phyloP scores from a whole-genome alignment of 2,888 invertebrate species.

The Cyrtodaria siliqua region DNA sequence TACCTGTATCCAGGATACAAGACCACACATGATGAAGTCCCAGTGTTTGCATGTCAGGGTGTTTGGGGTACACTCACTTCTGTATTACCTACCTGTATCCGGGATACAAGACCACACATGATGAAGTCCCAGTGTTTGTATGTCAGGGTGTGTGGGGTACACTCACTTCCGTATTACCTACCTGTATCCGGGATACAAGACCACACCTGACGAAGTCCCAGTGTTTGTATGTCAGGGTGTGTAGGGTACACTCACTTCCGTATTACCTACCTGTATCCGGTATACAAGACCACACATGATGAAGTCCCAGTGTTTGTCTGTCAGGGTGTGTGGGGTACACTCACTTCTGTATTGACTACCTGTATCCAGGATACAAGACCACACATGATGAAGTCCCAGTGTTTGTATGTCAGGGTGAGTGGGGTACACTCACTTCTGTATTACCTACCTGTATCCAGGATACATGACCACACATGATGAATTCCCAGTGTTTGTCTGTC shows the following conservation, averaged over 20 bases:
- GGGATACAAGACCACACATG: constrained; percentile 90
- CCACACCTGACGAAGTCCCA: constrained; percentile 93
- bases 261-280: too few relatives aligned
- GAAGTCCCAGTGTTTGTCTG: constrained; percentile 90
- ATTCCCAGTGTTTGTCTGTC: constrained; percentile 89
- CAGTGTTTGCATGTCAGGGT: constrained; percentile 87
- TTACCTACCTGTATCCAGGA: too few relatives aligned
- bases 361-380: constrained; percentile 90
- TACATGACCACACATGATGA: constrained; percentile 90
- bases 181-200: constrained; percentile 90
- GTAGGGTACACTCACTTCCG: constrained; percentile 75
- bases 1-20: constrained; percentile 90
- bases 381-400: constrained; percentile 92
- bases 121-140: constrained; percentile 90
- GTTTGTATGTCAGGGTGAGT: constrained; percentile 81
- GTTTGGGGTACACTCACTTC: constrained; percentile 83
- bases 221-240: constrained; percentile 82
- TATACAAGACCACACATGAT: constrained; percentile 90
- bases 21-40: constrained; percentile 91
- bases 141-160: constrained; percentile 82
- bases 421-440: constrained; percentile 84
- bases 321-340: constrained; percentile 80
- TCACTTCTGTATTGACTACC: constrained; percentile 84
- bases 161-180: constrained; percentile 81
- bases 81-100: too few relatives aligned